phyloP scores from a whole-genome alignment of 2,888 invertebrate species.

The Caradrina kadenii region DNA sequence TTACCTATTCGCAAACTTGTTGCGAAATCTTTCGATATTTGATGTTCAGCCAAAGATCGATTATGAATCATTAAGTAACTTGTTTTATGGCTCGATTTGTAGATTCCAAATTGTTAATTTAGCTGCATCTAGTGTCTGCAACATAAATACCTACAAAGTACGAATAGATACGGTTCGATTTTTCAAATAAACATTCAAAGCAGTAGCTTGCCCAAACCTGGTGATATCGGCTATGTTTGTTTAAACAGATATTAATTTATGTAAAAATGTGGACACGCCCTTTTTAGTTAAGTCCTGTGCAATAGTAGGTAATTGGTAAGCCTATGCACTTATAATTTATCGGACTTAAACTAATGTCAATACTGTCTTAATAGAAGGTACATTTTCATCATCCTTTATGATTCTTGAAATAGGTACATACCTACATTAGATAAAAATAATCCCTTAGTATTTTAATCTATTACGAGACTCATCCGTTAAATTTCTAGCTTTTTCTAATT shows the following conservation, averaged over 20 bases:
- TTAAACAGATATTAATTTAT: conserved; percentile 56
- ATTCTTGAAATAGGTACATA: too few relatives aligned
- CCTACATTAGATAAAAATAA: too few relatives aligned
- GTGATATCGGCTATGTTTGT: conserved; percentile 42
- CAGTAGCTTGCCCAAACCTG: conserved; percentile 34
- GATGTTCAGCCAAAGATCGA: conserved; percentile 16
- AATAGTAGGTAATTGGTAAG: conserved; percentile 8
- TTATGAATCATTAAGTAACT: background rate
- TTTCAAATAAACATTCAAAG: conserved; percentile 29
- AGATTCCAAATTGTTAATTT: conserved; percentile 10
- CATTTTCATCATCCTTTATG: too few relatives aligned
- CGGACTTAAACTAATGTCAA: too few relatives aligned
- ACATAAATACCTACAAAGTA: conserved; percentile 15
- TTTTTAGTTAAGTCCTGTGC: conserved; percentile 16
- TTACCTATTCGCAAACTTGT: background rate
- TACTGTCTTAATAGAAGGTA: too few relatives aligned
- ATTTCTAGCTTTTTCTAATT: too few relatives aligned
- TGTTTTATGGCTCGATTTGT: conserved; percentile 10
- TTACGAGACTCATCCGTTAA: too few relatives aligned
- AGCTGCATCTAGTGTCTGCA: background rate
- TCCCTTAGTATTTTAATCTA: too few relatives aligned
- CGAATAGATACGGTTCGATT: conserved; percentile 7
- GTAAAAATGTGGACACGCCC: conserved; percentile 34
- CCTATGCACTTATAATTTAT: too few relatives aligned
- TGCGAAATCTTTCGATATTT: conserved; percentile 12